phyloP scores from a whole-genome alignment of 2,797 vertebrate species.

The Yasuhikotakia modesta region DNA sequence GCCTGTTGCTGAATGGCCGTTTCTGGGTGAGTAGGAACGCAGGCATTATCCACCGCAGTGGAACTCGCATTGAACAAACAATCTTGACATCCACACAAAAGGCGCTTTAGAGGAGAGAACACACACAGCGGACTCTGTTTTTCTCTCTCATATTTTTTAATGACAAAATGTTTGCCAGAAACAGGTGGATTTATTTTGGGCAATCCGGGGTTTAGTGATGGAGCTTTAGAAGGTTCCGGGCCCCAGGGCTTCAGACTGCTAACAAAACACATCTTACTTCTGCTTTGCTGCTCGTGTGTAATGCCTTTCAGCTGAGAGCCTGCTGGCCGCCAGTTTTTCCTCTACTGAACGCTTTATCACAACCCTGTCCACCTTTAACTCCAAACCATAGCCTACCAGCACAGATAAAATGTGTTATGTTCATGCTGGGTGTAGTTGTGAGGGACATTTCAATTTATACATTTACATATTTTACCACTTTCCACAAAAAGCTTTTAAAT shows the following conservation, averaged over 20 bases:
- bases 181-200: conserved; percentile 87
- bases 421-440: no score
- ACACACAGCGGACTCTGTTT: conserved; percentile 78
- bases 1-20: conserved; percentile 70
- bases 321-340: conserved; percentile 76
- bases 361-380: conserved; percentile 54
- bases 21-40: conserved; percentile 81
- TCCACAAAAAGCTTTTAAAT: not conserved
- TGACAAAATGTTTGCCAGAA: conserved; percentile 87
- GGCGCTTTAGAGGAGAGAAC: conserved; percentile 76
- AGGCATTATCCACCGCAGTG: conserved; percentile 83
- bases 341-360: conserved; percentile 74
- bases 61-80: conserved; percentile 82
- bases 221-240: conserved; percentile 87
- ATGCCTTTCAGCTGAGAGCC: conserved; percentile 86
- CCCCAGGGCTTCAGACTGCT: conserved; percentile 87
- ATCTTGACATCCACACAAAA: conserved; percentile 84
- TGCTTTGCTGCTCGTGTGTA: conserved; percentile 85
- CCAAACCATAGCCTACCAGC: not conserved
- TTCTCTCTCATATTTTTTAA: conserved; percentile 86
- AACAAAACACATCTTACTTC: conserved; percentile 95
- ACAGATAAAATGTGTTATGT: no score
- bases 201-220: conserved; percentile 82
- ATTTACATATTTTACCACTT: not conserved
- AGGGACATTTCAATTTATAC: no score